phyloP scores from a whole-genome alignment of 2,113 vertebrate species.

The Periophthalmus modestus region DNA sequence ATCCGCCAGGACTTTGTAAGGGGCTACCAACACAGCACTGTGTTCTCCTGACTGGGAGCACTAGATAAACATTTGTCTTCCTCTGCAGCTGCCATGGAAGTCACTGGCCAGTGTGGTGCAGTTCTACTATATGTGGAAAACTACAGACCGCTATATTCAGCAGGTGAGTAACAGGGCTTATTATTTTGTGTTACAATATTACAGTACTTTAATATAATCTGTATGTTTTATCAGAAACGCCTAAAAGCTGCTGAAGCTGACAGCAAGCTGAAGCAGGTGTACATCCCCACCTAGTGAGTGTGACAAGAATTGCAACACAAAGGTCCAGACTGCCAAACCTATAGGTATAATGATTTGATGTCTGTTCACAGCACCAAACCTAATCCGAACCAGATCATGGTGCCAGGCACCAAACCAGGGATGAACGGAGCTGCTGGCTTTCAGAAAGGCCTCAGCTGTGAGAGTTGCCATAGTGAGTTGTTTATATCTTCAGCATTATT shows the following conservation, averaged over 20 bases:
- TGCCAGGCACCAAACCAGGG: conserved; percentile 87
- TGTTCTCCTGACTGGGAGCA: not conserved
- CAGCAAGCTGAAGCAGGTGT: conserved; percentile 93
- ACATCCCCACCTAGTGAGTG: conserved; percentile 95
- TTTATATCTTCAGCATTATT: not conserved
- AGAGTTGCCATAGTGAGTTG: conserved; percentile 93
- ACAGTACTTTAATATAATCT: not conserved
- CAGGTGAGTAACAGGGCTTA: conserved; percentile 73
- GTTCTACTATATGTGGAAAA: conserved; percentile 98
- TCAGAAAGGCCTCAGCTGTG: conserved; percentile 91
- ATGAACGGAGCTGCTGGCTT: conserved; percentile 89
- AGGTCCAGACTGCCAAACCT: fast-evolving
- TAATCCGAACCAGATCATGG: conserved; percentile 94
- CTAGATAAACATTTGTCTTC: not conserved
- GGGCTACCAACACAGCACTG: not conserved
- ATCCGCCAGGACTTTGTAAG: conserved; percentile 99
- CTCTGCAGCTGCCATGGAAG: conserved; percentile 88
- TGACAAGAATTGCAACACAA: not conserved
- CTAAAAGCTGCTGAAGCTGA: conserved; percentile 93
- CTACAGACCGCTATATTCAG: conserved; percentile 94
- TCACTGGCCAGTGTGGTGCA: conserved; percentile 94
- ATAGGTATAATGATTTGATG: not conserved
- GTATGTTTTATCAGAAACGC: conserved; percentile 79
- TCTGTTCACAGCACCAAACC: conserved; percentile 84
- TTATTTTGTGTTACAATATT: not conserved